Percentiles rank a stretch among this genome's conserved stretches.
phyloP scores from a whole-genome alignment of 1,140 invertebrate genomes.

The Drosophila lacteicornis region DNA sequence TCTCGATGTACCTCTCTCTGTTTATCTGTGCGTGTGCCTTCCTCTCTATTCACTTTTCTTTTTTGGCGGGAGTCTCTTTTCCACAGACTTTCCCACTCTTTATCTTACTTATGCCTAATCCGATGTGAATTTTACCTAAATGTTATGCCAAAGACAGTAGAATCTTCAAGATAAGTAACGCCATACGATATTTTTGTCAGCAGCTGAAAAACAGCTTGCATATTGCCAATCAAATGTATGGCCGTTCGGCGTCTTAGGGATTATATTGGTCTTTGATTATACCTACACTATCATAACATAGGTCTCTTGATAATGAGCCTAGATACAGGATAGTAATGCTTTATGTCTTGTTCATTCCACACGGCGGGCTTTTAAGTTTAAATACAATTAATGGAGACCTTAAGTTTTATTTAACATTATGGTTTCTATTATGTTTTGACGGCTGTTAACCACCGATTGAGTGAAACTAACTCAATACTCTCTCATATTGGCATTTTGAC shows the following conservation, averaged over 20 bases:
- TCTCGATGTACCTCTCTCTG: conserved; percentile 44
- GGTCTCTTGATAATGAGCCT: not conserved
- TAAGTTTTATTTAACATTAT: not conserved
- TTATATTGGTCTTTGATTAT: no score
- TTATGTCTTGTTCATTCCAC: not conserved
- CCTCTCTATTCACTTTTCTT: conserved; percentile 20
- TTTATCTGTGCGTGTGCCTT: conserved; percentile 33
- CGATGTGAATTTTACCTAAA: not conserved
- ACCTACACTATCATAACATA: conserved; percentile 8
- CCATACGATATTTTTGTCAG: no score
- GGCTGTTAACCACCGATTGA: not conserved
- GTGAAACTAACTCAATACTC: not conserved
- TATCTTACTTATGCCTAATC: conserved; percentile 23
- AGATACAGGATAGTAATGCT: not conserved
- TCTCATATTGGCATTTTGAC: conserved; percentile 4
- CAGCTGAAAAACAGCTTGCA: no score
- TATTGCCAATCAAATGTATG: no score
- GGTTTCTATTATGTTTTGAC: not conserved
- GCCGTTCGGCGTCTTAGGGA: no score
- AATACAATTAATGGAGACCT: no score
- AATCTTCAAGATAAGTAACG: no score
- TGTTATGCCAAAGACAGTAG: not conserved
- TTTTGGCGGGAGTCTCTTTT: not conserved
- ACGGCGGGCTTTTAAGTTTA: not conserved
- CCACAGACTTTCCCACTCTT: conserved; percentile 4